Percentiles rank a stretch among this genome's conserved stretches.
These are phyloP conservation scores for Lanistes nyassanus DNA, from an alignment of 1,140 invertebrate species.

Conservation along the genomic window DNA sequence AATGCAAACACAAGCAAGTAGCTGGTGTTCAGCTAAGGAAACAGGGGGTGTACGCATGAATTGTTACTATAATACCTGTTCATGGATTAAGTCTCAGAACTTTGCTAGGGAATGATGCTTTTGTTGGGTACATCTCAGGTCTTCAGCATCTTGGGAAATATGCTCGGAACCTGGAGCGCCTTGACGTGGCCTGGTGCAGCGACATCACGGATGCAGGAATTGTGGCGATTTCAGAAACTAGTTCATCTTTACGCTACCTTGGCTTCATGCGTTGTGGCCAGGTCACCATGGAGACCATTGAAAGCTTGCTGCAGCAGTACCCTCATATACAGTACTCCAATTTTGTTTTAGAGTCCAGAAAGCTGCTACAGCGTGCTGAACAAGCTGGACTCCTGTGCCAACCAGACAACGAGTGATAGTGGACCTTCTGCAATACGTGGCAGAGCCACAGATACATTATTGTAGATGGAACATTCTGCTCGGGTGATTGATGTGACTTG, in stretches of 20 bases:
- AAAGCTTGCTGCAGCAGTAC: constrained; percentile 44
- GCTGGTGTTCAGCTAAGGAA: too few relatives aligned
- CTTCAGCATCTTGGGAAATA: constrained; percentile 40
- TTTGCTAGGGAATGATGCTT: background rate
- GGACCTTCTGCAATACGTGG: too few relatives aligned
- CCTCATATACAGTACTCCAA: constrained; percentile 55
- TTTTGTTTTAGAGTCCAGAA: constrained; percentile 50
- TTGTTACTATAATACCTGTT: too few relatives aligned
- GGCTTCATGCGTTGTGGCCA: constrained; percentile 55
- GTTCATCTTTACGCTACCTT: constrained; percentile 45
- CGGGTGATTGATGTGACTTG: too few relatives aligned
- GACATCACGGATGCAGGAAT: constrained; percentile 50
- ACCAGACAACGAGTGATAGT: too few relatives aligned
- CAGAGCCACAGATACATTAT: too few relatives aligned
- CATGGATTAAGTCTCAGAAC: too few relatives aligned
- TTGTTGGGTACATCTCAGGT: constrained; percentile 35
- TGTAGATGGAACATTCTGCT: too few relatives aligned
- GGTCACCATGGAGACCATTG: constrained; percentile 48
- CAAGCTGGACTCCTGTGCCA: background rate
- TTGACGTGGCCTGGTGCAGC: constrained; percentile 59
- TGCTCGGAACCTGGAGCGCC: constrained; percentile 38
- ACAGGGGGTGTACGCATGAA: too few relatives aligned
- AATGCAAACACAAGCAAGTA: too few relatives aligned
- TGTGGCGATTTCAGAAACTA: constrained; percentile 39
- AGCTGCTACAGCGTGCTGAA: constrained; percentile 42